Conservation (phyloP, 2,797 vertebrate genomes). For the Gymnoscopelus microlampas region DNA sequence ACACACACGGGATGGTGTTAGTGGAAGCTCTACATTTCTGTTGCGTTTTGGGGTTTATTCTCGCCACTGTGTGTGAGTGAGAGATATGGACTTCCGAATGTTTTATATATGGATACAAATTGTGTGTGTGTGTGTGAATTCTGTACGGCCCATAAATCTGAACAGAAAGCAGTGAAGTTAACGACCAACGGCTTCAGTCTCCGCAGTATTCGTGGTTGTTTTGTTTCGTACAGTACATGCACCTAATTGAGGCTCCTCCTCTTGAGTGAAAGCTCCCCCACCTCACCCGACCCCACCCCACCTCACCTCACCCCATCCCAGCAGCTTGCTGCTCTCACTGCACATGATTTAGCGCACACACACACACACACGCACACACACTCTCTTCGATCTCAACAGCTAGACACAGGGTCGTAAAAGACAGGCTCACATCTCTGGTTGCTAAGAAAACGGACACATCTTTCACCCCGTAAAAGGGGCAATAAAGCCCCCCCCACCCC, state of each 20-base stretch:
- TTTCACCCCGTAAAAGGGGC: constrained; percentile 64
- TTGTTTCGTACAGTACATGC: background rate
- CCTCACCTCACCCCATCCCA: constrained; percentile 35
- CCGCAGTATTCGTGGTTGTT: constrained; percentile 5
- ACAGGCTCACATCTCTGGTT: constrained; percentile 48
- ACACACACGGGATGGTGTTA: background rate
- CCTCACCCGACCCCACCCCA: constrained; percentile 27
- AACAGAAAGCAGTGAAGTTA: constrained; percentile 66
- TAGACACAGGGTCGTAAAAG: constrained; percentile 61
- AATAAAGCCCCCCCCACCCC: constrained; percentile 54
- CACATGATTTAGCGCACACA: constrained; percentile 60
- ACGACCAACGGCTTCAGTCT: constrained; percentile 55
- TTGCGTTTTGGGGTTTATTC: too few relatives aligned
- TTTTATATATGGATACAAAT: background rate
- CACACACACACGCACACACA: constrained; percentile 25
- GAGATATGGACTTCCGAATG: background rate
- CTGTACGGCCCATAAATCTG: constrained; percentile 53
- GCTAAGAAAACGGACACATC: constrained; percentile 64
- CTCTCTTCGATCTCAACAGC: constrained; percentile 40
- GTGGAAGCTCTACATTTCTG: too few relatives aligned
- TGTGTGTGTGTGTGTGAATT: constrained; percentile 17
- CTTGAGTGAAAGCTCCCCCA: too few relatives aligned
- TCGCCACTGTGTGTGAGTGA: too few relatives aligned
- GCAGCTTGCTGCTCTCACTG: constrained; percentile 40
- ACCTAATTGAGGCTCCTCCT: too few relatives aligned